Percentiles rank a stretch among this genome's conserved stretches.
Conservation (phyloP, 2,113 vertebrate genomes). For the Ctenodactylus gundi region DNA sequence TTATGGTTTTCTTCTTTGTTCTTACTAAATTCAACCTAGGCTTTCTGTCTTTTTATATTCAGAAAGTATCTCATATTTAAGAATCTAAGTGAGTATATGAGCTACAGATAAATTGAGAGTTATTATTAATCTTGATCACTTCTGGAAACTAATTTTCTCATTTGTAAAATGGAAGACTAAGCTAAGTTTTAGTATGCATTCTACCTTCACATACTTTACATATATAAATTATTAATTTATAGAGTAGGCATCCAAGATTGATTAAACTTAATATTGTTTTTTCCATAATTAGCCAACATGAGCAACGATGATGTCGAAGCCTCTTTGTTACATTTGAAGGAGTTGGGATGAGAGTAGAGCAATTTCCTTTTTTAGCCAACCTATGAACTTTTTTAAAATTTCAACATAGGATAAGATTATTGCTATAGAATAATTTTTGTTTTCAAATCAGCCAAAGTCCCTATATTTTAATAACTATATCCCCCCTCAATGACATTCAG, state of each 20-base stretch:
- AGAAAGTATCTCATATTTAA: not conserved
- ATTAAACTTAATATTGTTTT: not conserved
- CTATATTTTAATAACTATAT: not conserved
- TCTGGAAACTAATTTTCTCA: not conserved
- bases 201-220: not conserved
- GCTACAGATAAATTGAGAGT: not conserved
- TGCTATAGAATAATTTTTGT: not conserved
- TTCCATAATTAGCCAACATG: not conserved
- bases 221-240: not conserved
- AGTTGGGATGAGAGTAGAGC: not conserved
- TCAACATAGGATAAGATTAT: not conserved
- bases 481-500: not conserved
- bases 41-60: too few relatives aligned
- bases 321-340: not conserved
- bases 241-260: not conserved
- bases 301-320: not conserved
- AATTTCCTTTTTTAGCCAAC: accelerated
- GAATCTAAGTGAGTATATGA: not conserved
- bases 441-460: not conserved
- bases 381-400: not conserved
- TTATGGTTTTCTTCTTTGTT: not conserved
- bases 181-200: not conserved
- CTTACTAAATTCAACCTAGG: not conserved
- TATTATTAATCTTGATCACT: not conserved
- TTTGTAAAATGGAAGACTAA: not conserved